Evolutionary conservation across 1,140 invertebrate genomes (phyloP).

Genomic region (Phenacoccus solenopsis): DNA sequence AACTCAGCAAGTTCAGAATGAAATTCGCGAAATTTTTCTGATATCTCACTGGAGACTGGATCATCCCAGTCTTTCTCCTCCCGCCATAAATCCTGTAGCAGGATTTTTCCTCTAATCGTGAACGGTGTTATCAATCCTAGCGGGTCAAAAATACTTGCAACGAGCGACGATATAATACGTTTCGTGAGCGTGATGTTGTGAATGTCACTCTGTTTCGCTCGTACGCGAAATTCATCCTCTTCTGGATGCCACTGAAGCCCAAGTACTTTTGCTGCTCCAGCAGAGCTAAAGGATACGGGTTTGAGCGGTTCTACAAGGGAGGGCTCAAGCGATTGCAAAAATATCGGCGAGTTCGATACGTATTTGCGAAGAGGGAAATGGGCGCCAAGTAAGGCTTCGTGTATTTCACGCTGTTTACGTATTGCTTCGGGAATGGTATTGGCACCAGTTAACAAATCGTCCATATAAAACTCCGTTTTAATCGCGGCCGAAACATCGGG

Average conservation of each 20-base stretch:
- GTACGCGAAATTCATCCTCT: not conserved
- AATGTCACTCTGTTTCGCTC: not conserved
- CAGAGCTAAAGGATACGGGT: not conserved
- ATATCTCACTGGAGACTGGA: slow-evolving; percentile 23
- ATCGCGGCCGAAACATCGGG: not conserved
- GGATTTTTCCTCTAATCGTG: slow-evolving; percentile 22
- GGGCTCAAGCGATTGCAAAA: not conserved
- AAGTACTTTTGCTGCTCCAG: not conserved
- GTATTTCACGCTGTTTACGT: not conserved
- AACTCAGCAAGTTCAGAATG: not conserved
- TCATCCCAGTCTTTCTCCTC: slow-evolving; percentile 32
- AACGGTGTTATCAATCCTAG: slow-evolving; percentile 28
- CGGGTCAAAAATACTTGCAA: slow-evolving; percentile 29
- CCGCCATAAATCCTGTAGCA: slow-evolving; percentile 24
- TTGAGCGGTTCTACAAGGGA: not conserved
- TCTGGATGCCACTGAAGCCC: not conserved
- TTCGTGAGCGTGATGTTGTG: slow-evolving; percentile 12
- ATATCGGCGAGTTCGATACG: not conserved
- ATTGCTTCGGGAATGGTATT: not conserved
- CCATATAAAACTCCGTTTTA: slow-evolving; percentile 34
- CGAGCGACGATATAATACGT: slow-evolving; percentile 20
- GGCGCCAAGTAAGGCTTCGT: not conserved
- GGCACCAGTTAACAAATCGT: not conserved
- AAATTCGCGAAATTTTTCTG: not conserved
- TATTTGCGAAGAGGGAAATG: not conserved